A percentile compares a stretch with the other conserved stretches of the same genome.
Evolutionary conservation across 1,140 invertebrate species (phyloP).

Genomic region (Rhagoletis zephyria): DNA sequence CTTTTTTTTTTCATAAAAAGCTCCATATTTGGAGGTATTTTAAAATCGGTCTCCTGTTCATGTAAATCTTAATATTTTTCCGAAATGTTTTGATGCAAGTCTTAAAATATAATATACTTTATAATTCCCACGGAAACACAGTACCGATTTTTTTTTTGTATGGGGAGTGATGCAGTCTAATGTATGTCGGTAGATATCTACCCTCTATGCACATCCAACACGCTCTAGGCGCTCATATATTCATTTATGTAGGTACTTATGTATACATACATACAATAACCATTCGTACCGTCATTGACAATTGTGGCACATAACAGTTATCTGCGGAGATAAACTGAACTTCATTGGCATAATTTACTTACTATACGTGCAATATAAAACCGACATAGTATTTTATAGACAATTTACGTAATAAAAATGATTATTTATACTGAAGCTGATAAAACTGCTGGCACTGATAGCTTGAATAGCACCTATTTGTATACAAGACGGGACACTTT

Average conservation of each 20-base stretch:
- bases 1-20: too few species aligned
- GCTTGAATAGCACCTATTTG: neutral
- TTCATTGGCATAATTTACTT: slow-evolving; percentile 20
- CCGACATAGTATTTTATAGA: neutral
- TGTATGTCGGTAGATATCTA: neutral
- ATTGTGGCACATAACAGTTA: neutral
- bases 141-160: too few species aligned
- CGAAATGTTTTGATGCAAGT: too few species aligned
- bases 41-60: too few species aligned
- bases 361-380: neutral
- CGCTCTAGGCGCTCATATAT: neutral
- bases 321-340: slow-evolving; percentile 22
- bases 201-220: neutral
- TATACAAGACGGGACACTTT: too few species aligned
- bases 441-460: neutral
- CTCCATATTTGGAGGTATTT: too few species aligned
- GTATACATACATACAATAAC: neutral
- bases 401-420: slow-evolving; percentile 6
- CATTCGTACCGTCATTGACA: neutral
- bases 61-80: too few species aligned
- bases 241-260: neutral
- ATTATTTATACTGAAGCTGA: slow-evolving; percentile 21
- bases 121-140: too few species aligned
- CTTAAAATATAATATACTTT: too few species aligned
- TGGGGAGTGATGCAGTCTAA: too few species aligned